Evolutionary conservation across 2,888 invertebrate genomes (phyloP).

Genomic region (Tachina lurida): DNA sequence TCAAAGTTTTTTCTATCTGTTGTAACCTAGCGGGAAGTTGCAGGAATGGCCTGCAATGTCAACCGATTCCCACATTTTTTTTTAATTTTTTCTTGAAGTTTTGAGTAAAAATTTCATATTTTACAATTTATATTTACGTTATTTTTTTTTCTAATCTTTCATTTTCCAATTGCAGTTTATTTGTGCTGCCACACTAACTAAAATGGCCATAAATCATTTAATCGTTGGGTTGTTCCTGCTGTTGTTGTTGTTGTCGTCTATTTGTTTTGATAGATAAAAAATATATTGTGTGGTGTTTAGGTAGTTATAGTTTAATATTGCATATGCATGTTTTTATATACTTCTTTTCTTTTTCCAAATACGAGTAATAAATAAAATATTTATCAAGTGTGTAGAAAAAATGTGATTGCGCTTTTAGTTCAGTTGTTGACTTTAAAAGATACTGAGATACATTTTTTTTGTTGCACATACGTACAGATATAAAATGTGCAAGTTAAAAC

Average conservation of each 20-base stretch:
- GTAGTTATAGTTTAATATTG: constrained; percentile 30
- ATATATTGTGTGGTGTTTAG: constrained; percentile 24
- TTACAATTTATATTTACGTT: background rate
- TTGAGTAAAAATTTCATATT: background rate
- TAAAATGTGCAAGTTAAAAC: constrained; percentile 35
- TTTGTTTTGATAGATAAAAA: constrained; percentile 35
- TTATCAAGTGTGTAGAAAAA: constrained; percentile 55
- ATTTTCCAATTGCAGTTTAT: constrained; percentile 39
- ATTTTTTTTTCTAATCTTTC: background rate
- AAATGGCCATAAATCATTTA: constrained; percentile 53
- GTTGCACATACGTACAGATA: background rate
- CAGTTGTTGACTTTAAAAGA: constrained; percentile 11
- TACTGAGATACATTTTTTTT: background rate
- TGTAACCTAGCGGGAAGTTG: too few relatives aligned
- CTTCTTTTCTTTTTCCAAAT: constrained; percentile 17
- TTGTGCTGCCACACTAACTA: constrained; percentile 10
- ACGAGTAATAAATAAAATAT: constrained; percentile 63
- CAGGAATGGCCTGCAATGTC: too few relatives aligned
- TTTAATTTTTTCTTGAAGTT: background rate
- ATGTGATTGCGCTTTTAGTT: constrained; percentile 59
- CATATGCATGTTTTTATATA: background rate
- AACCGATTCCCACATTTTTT: too few relatives aligned
- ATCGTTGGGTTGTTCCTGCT: constrained; percentile 30
- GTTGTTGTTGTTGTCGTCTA: constrained; percentile 19
- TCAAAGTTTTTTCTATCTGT: too few relatives aligned